Evolutionary conservation across 1,140 invertebrate species (phyloP).

Genomic region (Bombus fervidus): DNA sequence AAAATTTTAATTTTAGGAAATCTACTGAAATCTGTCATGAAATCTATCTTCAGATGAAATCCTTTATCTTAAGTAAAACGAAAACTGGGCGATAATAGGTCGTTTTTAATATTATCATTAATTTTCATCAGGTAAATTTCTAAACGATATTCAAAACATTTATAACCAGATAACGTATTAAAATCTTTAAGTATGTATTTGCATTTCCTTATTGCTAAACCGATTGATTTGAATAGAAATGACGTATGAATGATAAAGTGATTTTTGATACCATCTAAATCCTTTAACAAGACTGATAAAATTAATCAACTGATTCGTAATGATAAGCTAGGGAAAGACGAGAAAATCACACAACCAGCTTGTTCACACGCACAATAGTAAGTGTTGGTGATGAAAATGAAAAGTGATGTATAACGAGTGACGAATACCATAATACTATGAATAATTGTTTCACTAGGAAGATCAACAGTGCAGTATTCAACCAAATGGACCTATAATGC

Average conservation of each 20-base stretch:
- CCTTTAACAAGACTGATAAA: not conserved
- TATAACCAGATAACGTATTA: not conserved
- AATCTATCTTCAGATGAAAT: not conserved
- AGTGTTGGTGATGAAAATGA: conserved; percentile 16
- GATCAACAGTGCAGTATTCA: conserved; percentile 33
- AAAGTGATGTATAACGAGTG: conserved; percentile 10
- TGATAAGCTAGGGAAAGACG: conserved; percentile 13
- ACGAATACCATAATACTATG: not conserved
- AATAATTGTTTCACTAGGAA: conserved; percentile 23
- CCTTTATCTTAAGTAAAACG: not conserved
- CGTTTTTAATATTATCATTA: not conserved
- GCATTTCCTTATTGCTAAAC: not conserved
- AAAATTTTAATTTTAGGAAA: conserved; percentile 7
- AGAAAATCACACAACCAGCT: not conserved
- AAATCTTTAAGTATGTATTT: not conserved
- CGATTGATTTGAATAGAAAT: not conserved
- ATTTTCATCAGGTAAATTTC: conserved; percentile 1
- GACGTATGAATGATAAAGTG: not conserved
- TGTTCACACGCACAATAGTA: not conserved
- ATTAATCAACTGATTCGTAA: conserved; percentile 7
- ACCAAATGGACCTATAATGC: conserved; percentile 10
- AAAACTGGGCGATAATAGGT: not conserved
- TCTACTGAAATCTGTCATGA: not conserved
- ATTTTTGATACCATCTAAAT: not conserved
- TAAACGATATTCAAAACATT: not conserved